These are phyloP conservation scores for Ormia ochracea DNA, from an alignment of 2,888 invertebrate genomes.

Conservation along the genomic window DNA sequence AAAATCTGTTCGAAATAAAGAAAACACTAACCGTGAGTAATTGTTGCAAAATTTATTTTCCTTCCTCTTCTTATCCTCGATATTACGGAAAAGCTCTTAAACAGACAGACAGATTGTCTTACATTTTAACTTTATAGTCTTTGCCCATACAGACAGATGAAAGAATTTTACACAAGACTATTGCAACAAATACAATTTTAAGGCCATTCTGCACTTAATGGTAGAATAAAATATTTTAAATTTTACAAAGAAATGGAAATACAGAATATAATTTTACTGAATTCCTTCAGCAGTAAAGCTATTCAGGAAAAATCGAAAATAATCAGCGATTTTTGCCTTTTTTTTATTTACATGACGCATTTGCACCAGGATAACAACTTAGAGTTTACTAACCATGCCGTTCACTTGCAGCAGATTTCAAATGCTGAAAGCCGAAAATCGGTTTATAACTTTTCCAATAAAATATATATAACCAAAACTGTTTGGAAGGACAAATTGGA, in stretches of 20 bases:
- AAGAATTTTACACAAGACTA: constrained; percentile 30
- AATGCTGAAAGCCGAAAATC: too few relatives aligned
- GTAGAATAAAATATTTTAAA: constrained; percentile 5
- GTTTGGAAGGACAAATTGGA: too few relatives aligned
- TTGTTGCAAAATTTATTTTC: constrained; percentile 48
- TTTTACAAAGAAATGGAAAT: background rate
- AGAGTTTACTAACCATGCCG: too few relatives aligned
- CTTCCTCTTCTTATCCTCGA: background rate
- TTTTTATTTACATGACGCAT: too few relatives aligned
- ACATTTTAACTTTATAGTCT: background rate
- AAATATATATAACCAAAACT: too few relatives aligned
- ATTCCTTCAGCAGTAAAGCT: too few relatives aligned
- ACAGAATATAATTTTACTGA: background rate
- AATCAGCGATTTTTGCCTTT: background rate
- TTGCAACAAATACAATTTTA: background rate
- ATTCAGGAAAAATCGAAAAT: background rate
- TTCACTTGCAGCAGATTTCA: too few relatives aligned
- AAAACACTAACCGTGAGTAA: constrained; percentile 37
- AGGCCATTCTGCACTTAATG: background rate
- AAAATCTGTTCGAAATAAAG: constrained; percentile 25
- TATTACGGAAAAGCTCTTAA: background rate
- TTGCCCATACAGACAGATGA: background rate
- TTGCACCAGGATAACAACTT: too few relatives aligned
- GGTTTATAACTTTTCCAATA: too few relatives aligned
- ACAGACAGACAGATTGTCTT: background rate